Conservation (phyloP, 2,113 vertebrate genomes). For the Cyprinodon variegatus region DNA sequence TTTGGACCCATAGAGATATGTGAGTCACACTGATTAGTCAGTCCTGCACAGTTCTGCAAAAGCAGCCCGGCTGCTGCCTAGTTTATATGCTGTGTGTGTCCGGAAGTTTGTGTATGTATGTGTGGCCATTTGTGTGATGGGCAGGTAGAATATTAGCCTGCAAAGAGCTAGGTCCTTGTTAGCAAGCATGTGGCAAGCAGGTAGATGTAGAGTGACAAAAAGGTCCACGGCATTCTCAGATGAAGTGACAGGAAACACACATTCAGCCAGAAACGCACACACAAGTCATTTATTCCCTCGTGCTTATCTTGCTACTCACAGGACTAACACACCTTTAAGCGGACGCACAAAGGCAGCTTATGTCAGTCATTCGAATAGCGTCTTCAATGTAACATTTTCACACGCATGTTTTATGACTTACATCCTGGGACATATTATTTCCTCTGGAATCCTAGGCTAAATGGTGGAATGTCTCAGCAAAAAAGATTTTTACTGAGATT, state of each 20-base stretch:
- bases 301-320: conserved; percentile 6
- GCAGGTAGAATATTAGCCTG: conserved; percentile 62
- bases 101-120: conserved; percentile 52
- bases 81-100: conserved; percentile 48
- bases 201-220: conserved; percentile 62
- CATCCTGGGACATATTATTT: not conserved
- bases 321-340: conserved; percentile 24
- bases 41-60: conserved; percentile 40
- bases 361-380: conserved; percentile 1
- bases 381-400: not conserved
- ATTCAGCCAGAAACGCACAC: conserved; percentile 20
- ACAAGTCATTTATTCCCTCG: conserved; percentile 4
- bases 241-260: conserved; percentile 25
- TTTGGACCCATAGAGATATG: conserved; percentile 42
- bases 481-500: not conserved
- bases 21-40: conserved; percentile 72
- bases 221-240: conserved; percentile 37
- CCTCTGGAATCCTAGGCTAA: not conserved
- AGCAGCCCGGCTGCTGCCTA: conserved; percentile 35
- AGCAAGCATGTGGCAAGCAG: conserved; percentile 63
- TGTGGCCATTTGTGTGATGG: conserved; percentile 47
- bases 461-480: not conserved
- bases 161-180: conserved; percentile 62
- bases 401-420: not conserved
- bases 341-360: not conserved